Conservation (phyloP, 2,113 vertebrate genomes). For the Thinocorus orbignyianus region DNA sequence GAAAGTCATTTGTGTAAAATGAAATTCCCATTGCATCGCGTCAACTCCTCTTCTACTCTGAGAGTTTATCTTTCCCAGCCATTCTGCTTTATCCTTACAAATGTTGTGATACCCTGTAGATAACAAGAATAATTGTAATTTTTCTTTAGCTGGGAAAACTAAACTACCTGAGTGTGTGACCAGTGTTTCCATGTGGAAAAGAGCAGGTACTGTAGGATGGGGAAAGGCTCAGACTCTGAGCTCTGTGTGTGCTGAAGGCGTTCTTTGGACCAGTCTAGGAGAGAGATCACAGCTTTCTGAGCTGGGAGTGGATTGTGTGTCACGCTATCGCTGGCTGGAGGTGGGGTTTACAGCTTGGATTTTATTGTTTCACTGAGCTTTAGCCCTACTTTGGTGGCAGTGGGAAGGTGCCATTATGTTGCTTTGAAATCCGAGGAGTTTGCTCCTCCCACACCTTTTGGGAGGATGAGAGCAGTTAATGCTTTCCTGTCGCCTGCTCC, state of each 20-base stretch:
- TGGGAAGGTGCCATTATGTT: not conserved
- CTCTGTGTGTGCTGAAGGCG: fast-evolving
- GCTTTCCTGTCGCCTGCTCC: not conserved
- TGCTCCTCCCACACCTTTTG: not conserved
- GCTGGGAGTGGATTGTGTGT: not conserved
- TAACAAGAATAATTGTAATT: not conserved
- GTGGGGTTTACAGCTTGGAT: not conserved
- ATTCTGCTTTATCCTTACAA: not conserved
- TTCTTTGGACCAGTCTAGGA: not conserved
- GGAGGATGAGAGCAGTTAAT: not conserved
- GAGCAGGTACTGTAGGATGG: fast-evolving
- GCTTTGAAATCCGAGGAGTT: not conserved
- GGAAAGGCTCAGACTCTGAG: not conserved
- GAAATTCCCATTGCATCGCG: not conserved
- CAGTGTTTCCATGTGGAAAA: not conserved
- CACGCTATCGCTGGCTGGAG: not conserved
- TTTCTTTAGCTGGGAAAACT: not conserved
- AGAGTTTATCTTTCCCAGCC: not conserved
- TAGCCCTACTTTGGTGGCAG: not conserved
- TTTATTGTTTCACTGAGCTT: not conserved
- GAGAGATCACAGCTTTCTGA: not conserved
- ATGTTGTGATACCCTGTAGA: not conserved
- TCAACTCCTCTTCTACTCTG: not conserved
- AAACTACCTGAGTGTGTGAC: not conserved
- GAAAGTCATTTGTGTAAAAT: not conserved